phyloP scores from a whole-genome alignment of 2,113 vertebrate genomes.

The Heterochromis multidens region DNA sequence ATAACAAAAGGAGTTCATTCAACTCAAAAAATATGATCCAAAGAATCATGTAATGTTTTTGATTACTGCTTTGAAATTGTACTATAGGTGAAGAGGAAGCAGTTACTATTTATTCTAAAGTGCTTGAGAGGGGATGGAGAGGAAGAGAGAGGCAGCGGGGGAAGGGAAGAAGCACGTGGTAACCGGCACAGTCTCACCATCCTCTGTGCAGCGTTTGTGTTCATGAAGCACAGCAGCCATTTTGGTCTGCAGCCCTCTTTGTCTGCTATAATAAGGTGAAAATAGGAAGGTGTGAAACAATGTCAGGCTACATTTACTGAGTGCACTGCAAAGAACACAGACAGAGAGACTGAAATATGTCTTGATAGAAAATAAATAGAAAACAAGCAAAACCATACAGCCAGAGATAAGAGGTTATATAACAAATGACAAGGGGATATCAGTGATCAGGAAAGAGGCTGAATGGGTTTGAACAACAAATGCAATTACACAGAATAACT shows the following conservation, averaged over 20 bases:
- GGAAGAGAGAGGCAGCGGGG: constrained; percentile 50
- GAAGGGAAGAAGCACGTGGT: constrained; percentile 60
- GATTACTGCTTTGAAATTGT: background rate
- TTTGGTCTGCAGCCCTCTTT: constrained; percentile 59
- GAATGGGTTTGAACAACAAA: background rate
- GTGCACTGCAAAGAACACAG: background rate
- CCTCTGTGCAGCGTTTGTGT: constrained; percentile 49
- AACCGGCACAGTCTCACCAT: constrained; percentile 49
- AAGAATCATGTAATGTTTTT: background rate
- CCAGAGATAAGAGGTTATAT: constrained; percentile 1
- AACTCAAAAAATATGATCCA: background rate
- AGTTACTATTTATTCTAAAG: background rate
- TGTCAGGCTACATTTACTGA: background rate
- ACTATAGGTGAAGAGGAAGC: background rate
- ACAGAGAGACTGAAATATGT: background rate
- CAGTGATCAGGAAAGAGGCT: constrained; percentile 16
- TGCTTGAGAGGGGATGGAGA: constrained; percentile 34
- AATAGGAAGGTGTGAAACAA: background rate
- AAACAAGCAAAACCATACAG: background rate
- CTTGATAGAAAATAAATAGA: background rate
- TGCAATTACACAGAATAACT: background rate
- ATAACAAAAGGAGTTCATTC: background rate
- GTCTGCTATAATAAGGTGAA: constrained; percentile 11
- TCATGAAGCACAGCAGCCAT: constrained; percentile 65
- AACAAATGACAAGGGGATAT: background rate